These are phyloP conservation scores for Falcaria lacertinaria DNA, from an alignment of 2,888 invertebrate species.

Conservation along the genomic window DNA sequence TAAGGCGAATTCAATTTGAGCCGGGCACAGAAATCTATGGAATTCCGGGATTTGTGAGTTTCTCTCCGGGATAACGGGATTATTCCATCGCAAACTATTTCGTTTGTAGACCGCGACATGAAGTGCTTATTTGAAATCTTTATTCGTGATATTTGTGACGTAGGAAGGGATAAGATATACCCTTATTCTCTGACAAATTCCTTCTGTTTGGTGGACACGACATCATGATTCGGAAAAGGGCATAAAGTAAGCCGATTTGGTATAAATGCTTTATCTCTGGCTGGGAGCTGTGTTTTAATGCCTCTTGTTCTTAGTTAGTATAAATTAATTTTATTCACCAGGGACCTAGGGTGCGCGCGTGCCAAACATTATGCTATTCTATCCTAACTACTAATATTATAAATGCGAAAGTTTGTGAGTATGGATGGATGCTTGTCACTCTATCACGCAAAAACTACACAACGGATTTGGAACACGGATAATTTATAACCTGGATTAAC, in stretches of 20 bases:
- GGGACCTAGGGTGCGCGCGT: no score
- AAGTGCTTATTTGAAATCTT: background rate
- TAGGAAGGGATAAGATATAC: background rate
- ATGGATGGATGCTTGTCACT: no score
- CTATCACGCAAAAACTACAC: no score
- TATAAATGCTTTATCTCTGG: background rate
- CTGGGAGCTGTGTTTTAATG: no score
- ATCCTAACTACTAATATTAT: no score
- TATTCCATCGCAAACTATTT: conserved; percentile 3
- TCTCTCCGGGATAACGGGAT: conserved; percentile 1
- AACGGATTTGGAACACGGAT: no score
- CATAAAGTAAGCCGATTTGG: background rate
- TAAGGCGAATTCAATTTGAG: background rate
- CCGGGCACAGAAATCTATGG: background rate
- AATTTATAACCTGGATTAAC: no score
- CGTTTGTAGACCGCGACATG: background rate
- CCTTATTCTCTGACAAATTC: background rate
- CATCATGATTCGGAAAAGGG: no score
- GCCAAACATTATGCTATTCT: no score
- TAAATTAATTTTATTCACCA: no score
- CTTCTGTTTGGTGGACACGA: background rate
- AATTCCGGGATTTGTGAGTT: background rate
- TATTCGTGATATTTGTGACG: background rate
- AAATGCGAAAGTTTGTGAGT: no score
- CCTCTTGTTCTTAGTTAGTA: no score